Evolutionary conservation across 2,888 invertebrate species (phyloP).

Genomic region (Frankliniella fusca): DNA sequence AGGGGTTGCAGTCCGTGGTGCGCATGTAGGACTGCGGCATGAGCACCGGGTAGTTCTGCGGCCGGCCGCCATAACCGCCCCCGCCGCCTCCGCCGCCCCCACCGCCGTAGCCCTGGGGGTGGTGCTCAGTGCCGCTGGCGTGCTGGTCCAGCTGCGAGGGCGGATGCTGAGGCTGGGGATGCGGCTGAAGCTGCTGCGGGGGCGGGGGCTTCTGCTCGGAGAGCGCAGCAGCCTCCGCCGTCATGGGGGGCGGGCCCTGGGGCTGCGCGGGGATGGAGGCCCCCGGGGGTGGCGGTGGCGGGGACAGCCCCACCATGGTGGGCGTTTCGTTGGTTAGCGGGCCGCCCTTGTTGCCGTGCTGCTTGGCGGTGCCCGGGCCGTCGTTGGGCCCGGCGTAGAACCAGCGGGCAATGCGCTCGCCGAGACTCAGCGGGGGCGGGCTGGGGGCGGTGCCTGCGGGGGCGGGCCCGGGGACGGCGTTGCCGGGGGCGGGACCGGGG

Average conservation of each 20-base stretch:
- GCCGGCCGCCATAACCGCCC: not conserved
- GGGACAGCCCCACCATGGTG: not conserved
- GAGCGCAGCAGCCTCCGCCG: not conserved
- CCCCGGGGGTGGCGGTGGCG: not conserved
- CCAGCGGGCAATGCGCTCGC: slow-evolving; percentile 4
- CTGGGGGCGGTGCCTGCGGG: not conserved
- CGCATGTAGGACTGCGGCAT: slow-evolving; percentile 6
- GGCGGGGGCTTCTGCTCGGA: not conserved
- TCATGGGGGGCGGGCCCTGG: not conserved
- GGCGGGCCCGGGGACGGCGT: not conserved
- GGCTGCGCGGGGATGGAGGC: not conserved
- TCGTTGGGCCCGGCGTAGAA: slow-evolving; percentile 1
- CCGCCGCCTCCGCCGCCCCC: not conserved
- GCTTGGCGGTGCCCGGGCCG: not conserved
- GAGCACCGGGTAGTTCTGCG: slow-evolving; percentile 17
- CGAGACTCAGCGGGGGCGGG: not conserved
- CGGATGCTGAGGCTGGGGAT: not conserved
- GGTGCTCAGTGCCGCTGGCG: slow-evolving; percentile 18
- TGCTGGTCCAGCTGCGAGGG: not conserved
- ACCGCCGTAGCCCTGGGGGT: slow-evolving; percentile 8
- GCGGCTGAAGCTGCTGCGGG: not conserved
- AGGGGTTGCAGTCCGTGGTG: slow-evolving; percentile 60
- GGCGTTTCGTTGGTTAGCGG: not conserved
- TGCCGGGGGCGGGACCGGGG: not conserved
- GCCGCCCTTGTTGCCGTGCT: slow-evolving; percentile 7